Percentiles rank a stretch among this genome's conserved stretches.
Conservation (phyloP, 2,113 vertebrate genomes). For the Cyprinus carpio region DNA sequence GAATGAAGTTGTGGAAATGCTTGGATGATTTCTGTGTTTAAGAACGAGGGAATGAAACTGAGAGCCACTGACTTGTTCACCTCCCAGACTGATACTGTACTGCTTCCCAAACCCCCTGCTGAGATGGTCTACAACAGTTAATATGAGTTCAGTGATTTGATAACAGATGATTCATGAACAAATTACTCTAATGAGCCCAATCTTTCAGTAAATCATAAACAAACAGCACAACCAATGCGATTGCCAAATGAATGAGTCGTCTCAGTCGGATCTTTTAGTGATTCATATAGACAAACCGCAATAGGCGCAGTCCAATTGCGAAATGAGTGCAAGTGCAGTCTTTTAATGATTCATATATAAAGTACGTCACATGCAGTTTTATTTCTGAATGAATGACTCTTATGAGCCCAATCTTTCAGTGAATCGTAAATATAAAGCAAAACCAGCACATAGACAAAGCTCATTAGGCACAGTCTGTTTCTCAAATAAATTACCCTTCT, state of each 20-base stretch:
- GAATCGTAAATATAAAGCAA: too few relatives aligned
- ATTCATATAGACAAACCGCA: constrained; percentile 23
- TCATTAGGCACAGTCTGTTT: neutral
- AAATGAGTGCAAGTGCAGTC: neutral
- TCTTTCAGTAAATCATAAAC: neutral
- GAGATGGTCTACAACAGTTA: constrained; percentile 53
- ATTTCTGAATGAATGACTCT: neutral
- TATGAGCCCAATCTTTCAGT: neutral
- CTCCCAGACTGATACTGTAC: constrained; percentile 31
- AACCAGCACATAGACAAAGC: neutral
- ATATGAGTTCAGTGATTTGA: neutral
- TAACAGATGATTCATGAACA: neutral
- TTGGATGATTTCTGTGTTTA: constrained; percentile 65
- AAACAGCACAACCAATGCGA: too few relatives aligned
- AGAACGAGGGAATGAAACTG: constrained; percentile 71
- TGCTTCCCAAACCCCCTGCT: constrained; percentile 45
- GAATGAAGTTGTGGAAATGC: constrained; percentile 66
- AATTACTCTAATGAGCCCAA: neutral
- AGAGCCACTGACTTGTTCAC: constrained; percentile 67
- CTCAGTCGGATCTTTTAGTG: neutral
- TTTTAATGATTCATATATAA: too few relatives aligned
- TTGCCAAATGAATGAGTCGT: too few relatives aligned
- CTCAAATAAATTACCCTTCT: neutral
- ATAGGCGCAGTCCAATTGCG: neutral
- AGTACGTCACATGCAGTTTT: too few relatives aligned